A percentile compares a stretch with the other conserved stretches of the same genome.
Conservation (phyloP, 2,888 invertebrate species). For the Campoletis raptor region DNA sequence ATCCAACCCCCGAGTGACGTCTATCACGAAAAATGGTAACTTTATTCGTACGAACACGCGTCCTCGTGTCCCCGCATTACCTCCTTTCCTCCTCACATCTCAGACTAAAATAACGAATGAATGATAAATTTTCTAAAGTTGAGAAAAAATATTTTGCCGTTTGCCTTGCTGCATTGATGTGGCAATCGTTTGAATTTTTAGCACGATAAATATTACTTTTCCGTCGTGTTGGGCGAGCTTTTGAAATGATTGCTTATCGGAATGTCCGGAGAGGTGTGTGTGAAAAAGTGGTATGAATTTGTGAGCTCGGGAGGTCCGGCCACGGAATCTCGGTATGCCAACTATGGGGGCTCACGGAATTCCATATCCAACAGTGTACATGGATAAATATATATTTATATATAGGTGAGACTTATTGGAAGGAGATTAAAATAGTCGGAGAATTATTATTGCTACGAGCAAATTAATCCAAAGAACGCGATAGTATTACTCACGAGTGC, state of each 20-base stretch:
- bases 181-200: neutral
- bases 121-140: neutral
- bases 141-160: neutral
- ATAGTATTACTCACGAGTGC: neutral
- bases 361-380: slow-evolving; percentile 46
- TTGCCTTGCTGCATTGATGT: neutral
- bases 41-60: slow-evolving; percentile 37
- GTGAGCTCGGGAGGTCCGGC: slow-evolving; percentile 70
- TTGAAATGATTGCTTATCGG: slow-evolving; percentile 42
- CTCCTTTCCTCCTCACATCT: neutral
- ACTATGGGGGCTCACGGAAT: slow-evolving; percentile 72
- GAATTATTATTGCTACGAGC: slow-evolving; percentile 63
- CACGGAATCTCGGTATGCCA: slow-evolving; percentile 77
- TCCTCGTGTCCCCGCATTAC: neutral
- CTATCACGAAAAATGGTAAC: slow-evolving; percentile 39
- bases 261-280: slow-evolving; percentile 28
- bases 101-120: neutral
- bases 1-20: slow-evolving; percentile 66
- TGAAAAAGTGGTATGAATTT: slow-evolving; percentile 64
- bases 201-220: slow-evolving; percentile 14
- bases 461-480: slow-evolving; percentile 36
- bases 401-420: slow-evolving; percentile 61
- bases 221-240: neutral
- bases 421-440: slow-evolving; percentile 67
- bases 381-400: slow-evolving; percentile 54